Evolutionary conservation across 2,113 vertebrate genomes (phyloP).

Genomic region (Petroica traversi): DNA sequence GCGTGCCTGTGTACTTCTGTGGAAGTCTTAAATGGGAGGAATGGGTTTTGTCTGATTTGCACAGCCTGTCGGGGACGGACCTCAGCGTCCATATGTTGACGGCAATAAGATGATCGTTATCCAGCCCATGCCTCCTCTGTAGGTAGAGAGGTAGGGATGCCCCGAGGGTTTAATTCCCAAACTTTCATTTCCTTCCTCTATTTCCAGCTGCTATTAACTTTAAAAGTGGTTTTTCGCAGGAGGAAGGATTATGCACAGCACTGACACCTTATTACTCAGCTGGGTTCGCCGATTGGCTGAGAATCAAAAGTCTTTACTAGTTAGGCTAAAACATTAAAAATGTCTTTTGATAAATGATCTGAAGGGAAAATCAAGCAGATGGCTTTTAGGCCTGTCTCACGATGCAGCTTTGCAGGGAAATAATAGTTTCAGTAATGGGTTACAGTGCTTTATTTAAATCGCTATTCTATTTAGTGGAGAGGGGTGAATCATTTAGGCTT

Average conservation of each 20-base stretch:
- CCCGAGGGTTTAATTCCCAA: slow-evolving; percentile 16
- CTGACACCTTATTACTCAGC: slow-evolving; percentile 31
- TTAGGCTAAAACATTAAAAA: slow-evolving; percentile 51
- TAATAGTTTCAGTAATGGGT: slow-evolving; percentile 36
- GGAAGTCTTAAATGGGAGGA: neutral
- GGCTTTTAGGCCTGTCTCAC: slow-evolving; percentile 2
- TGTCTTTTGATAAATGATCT: slow-evolving; percentile 54
- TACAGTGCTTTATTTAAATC: slow-evolving; percentile 36
- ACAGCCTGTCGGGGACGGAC: neutral
- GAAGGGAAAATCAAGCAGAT: slow-evolving; percentile 58
- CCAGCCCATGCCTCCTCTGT: neutral
- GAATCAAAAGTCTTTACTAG: slow-evolving; percentile 40
- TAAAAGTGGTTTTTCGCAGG: neutral
- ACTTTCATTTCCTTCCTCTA: neutral
- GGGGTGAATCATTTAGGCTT: neutral
- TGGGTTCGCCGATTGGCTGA: neutral
- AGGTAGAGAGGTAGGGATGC: neutral
- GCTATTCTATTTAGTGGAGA: neutral
- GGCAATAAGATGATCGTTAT: slow-evolving; percentile 34
- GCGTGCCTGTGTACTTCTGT: neutral
- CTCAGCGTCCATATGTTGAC: neutral
- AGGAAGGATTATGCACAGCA: slow-evolving; percentile 34
- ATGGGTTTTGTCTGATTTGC: slow-evolving; percentile 19
- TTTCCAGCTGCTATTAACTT: slow-evolving; percentile 51
- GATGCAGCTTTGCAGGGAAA: neutral